phyloP scores from a whole-genome alignment of 2,797 vertebrate genomes.

The Hephaestus fuliginosus region DNA sequence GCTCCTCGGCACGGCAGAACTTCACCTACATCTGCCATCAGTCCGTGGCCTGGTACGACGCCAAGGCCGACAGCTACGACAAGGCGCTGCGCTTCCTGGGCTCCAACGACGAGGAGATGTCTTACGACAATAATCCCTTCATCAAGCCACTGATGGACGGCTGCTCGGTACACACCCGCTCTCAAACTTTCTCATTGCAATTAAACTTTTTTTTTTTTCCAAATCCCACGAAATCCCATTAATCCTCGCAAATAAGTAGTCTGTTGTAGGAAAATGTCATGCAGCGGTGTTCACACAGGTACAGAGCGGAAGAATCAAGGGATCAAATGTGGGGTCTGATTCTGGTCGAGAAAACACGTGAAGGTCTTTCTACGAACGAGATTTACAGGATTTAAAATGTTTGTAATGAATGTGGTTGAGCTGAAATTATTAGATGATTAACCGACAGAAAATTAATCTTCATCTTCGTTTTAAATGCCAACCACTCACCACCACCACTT shows the following conservation, averaged over 20 bases:
- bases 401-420: not conserved
- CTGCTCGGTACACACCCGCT: conserved; percentile 90
- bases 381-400: not conserved
- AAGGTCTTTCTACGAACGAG: not conserved
- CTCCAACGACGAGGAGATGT: conserved; percentile 98
- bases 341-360: not conserved
- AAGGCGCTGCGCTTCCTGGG: conserved; percentile 97
- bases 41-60: conserved; percentile 95
- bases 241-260: conserved; percentile 50
- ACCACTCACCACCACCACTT: not conserved
- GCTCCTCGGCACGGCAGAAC: conserved; percentile 95
- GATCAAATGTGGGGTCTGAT: not conserved
- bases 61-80: conserved; percentile 90
- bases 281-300: conserved; percentile 8
- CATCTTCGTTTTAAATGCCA: not conserved
- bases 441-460: not conserved
- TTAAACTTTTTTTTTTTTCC: conserved; percentile 32
- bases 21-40: conserved; percentile 98
- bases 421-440: not conserved
- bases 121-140: conserved; percentile 96
- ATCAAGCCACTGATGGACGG: conserved; percentile 94
- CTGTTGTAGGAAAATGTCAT: not conserved
- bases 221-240: conserved; percentile 42
- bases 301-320: not conserved
- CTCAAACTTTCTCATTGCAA: conserved; percentile 45